Evolutionary conservation across 2,888 invertebrate species (phyloP), one percentile per base, ranked within the genome.

Genomic region (Hypsopygia costalis): DNA sequence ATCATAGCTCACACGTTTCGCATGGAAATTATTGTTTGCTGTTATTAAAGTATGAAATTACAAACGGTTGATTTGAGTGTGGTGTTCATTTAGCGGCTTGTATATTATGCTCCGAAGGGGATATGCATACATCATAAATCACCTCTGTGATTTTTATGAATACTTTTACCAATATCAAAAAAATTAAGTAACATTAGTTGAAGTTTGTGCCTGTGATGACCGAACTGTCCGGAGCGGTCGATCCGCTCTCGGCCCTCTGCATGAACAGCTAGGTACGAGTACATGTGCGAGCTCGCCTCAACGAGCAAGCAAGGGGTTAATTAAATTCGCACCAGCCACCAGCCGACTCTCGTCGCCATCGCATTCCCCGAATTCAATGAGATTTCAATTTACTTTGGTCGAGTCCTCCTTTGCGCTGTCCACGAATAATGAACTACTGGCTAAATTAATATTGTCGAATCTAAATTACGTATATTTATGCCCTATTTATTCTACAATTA

Each of bases 311-410:
- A 76, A 83, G 80, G 85, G 86, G 86, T 87, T 87, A 87, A 88
- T 88, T 88, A 87, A 87, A 86, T 87, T 88, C 81, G 82, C 87
- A 85, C 82, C 80, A 81, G 77, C 73, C 75, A 71, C 62, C 31
- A 31, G 31, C 25, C 25, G 11, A n/a, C 81, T 77, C 79, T 77
- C 83, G 77, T 74, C 74, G 74, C 73, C 74, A 67, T 76, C 79
- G 74, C 81, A 86, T 87, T 86, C 85, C 85, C 76, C 75, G 73
- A 79, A 83, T 82, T 85, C 86, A 83, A 86, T 87, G 83, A 87
- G 85, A 87, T 85, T 86, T 85, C 87, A 88, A 87, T 87, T 87
- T 82, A 85, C 78, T 82, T 83, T 83, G 78, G 72, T 67, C 74
- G 62, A 74, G 66, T 61, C 71, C 69, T 72, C 68, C 66, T 67